A percentile compares a stretch with the other conserved stretches of the same genome.
Evolutionary conservation across 2,888 invertebrate species (phyloP).

Genomic region (Synanthedon tipuliformis): DNA sequence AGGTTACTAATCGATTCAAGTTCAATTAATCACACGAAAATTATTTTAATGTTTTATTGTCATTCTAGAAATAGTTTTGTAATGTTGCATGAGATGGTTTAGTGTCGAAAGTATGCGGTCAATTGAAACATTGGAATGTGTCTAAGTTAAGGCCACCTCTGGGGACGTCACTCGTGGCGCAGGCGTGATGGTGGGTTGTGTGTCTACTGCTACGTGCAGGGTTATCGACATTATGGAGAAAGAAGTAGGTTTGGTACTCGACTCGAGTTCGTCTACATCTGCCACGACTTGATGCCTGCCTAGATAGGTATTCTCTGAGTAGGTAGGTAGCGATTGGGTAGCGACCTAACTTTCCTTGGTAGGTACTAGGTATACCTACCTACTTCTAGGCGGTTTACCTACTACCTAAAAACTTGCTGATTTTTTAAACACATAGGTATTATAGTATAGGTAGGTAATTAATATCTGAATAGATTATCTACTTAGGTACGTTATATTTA

Average conservation of each 20-base stretch:
- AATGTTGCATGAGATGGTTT: not conserved
- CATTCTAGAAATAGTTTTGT: not conserved
- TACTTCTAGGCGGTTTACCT: too few relatives aligned
- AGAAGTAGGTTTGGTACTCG: conserved; percentile 37
- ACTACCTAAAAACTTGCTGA: too few relatives aligned
- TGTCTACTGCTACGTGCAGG: conserved; percentile 39
- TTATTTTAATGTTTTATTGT: not conserved
- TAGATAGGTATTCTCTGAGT: too few relatives aligned
- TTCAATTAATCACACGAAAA: not conserved
- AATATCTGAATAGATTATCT: too few relatives aligned
- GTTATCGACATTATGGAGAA: conserved; percentile 56
- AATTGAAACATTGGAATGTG: conserved; percentile 41
- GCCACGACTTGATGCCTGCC: too few relatives aligned
- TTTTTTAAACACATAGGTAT: too few relatives aligned
- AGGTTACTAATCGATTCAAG: not conserved
- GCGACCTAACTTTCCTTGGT: too few relatives aligned
- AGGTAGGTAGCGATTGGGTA: too few relatives aligned
- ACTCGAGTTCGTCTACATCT: not conserved
- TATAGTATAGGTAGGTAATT: too few relatives aligned
- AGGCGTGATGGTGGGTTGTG: conserved; percentile 54
- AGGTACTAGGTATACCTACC: too few relatives aligned
- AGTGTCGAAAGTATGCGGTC: not conserved
- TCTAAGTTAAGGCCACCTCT: conserved; percentile 44
- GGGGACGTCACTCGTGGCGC: conserved; percentile 48
- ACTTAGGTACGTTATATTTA: too few relatives aligned